phyloP scores from a whole-genome alignment of 2,888 invertebrate species.

The Ferdinandea cuprea region DNA sequence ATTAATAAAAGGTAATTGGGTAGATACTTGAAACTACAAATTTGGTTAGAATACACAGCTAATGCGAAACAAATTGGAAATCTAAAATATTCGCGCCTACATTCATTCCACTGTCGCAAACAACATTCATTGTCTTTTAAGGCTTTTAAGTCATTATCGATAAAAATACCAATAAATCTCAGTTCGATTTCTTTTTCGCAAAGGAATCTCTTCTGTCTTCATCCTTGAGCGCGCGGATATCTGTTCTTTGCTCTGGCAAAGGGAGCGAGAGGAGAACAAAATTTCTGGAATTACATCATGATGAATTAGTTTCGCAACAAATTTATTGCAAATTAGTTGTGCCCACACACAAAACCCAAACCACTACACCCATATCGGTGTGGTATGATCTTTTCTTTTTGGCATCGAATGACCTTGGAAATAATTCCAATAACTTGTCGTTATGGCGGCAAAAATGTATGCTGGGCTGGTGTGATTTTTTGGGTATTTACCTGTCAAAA shows the following conservation, averaged over 20 bases:
- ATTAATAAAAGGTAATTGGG: neutral
- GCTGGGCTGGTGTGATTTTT: neutral
- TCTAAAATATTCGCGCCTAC: neutral
- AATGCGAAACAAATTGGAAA: slow-evolving; percentile 42
- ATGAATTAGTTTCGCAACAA: slow-evolving; percentile 71
- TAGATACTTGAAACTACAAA: neutral
- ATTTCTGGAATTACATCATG: slow-evolving; percentile 68
- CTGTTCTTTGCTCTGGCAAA: slow-evolving; percentile 36
- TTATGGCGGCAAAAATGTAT: slow-evolving; percentile 1
- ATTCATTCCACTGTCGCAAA: slow-evolving; percentile 48
- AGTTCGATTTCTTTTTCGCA: slow-evolving; percentile 35
- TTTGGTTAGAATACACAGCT: neutral
- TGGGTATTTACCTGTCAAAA: slow-evolving; percentile 11
- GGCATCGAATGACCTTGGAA: slow-evolving; percentile 62
- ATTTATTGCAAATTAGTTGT: slow-evolving; percentile 71
- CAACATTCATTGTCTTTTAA: slow-evolving; percentile 82
- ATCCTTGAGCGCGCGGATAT: slow-evolving; percentile 1
- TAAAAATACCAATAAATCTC: slow-evolving; percentile 83
- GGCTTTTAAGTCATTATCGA: slow-evolving; percentile 83
- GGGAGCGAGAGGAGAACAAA: slow-evolving; percentile 1
- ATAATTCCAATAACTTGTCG: slow-evolving; percentile 44
- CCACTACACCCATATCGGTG: slow-evolving; percentile 25
- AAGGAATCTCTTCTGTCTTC: slow-evolving; percentile 36
- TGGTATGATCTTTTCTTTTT: slow-evolving; percentile 40
- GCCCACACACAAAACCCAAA: slow-evolving; percentile 65